phyloP scores from a whole-genome alignment of 2,888 invertebrate species.

The Drosophila mayaguana region DNA sequence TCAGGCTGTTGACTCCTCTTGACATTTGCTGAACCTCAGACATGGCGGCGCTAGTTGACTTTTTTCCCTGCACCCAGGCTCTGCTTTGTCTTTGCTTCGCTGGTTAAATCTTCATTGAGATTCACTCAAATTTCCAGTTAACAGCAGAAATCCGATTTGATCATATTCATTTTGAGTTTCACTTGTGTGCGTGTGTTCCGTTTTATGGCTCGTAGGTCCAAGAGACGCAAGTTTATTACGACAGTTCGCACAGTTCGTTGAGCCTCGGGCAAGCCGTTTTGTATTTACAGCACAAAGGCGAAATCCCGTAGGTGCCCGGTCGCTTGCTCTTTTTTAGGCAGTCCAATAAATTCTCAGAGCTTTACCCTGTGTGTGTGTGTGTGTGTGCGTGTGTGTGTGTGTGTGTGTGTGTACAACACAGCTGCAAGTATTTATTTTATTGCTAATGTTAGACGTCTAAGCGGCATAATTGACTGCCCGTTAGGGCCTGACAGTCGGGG shows the following conservation, averaged over 20 bases:
- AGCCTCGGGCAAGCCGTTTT: constrained; percentile 58
- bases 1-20: constrained; percentile 58
- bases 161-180: constrained; percentile 7
- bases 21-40: constrained; percentile 52
- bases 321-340: constrained; percentile 12
- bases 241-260: constrained; percentile 56
- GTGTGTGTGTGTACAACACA: constrained; percentile 8
- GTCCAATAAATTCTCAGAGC: constrained; percentile 43
- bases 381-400: background rate
- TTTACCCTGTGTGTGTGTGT: background rate
- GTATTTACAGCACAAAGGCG: constrained; percentile 14
- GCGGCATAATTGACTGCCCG: constrained; percentile 72
- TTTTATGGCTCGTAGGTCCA: constrained; percentile 43
- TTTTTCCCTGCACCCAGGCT: constrained; percentile 9
- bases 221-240: constrained; percentile 62
- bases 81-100: constrained; percentile 5
- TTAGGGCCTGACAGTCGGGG: constrained; percentile 17
- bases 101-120: constrained; percentile 32
- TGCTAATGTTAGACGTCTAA: constrained; percentile 72
- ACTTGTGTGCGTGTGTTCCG: constrained; percentile 4
- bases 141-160: constrained; percentile 42
- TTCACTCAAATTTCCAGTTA: constrained; percentile 49
- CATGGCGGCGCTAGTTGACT: constrained; percentile 60
- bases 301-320: constrained; percentile 19
- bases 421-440: constrained; percentile 58